Base-by-base conservation (phyloP, 1,140 invertebrate species). In the Lerema accius region DNA sequence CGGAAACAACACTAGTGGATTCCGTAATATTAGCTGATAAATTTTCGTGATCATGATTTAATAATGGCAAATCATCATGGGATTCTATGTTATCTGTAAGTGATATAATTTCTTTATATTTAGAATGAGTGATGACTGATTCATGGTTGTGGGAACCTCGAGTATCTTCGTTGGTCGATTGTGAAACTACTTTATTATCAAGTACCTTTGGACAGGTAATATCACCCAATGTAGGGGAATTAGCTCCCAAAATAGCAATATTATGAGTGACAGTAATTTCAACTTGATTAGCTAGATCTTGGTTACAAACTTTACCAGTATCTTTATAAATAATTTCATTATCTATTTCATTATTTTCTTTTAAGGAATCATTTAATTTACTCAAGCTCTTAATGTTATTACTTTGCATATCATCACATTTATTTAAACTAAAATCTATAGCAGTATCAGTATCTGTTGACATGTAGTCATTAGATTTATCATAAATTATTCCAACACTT, bases 351-450 rank as follows among this genome's bases (percentile, higher is more conserved):
- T 4, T 39, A 0, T 35, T 39, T 5, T 9, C 9, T 39, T 15
- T 15, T 19, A 39, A 39, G 6, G 10, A n/a, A 17, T 13, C 49
- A 51, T 51, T 51, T 11, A 51, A 39, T 39, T n/a, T 37, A 39
- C 16, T 39, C 3, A 39, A 16, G 48, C 14, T 37, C 5, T 51
- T 55, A 14, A 17, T 4, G 17, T 14, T 42, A 28, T 28, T 26
- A 10, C 10, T 11, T 11, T 42, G 14, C 32, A 32, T 32, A 32
- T 59, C 32, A 50, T 66, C 37, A 49, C 16, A 49, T 71, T 73
- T 84, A 42, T 68, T 79, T 45, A 85, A 63, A 69, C 85, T 84
- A 61, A 86, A 88, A 55, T 88, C 83, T 19, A 86, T 79, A 9
- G 82, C 85, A 42, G 65, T 76, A 19, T 78, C 76, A 40, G 32